Base-by-base conservation (phyloP, 2,797 vertebrate genomes). In the Eulemur albifrons region DNA sequence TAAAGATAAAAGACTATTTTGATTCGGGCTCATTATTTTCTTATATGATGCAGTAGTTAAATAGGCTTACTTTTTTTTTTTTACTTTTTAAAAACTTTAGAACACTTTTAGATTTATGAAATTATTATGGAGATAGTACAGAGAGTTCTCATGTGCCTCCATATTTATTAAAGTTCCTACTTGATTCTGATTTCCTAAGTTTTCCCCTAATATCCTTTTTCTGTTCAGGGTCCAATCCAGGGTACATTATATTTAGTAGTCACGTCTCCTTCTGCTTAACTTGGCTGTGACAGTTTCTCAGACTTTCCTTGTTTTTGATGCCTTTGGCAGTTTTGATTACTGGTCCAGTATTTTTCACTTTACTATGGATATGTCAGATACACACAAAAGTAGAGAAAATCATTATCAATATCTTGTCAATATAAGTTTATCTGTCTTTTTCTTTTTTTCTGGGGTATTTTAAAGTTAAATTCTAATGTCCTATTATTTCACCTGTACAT, bases 381-480 rank as follows among this genome's bases (percentile, higher is more conserved):
- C 2, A 52, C 38, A 73, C 14, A 54, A 27, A 91, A 82, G 32
- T 59, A 70, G 35, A 84, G 18, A 76, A 92, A 72, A 75, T 92
- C 43, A 67, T 65, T n/a, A 61, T 32, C 35, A 57, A 0, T 79
- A 23, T 54, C 48, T 82, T 76, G 25, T 13, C 32, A 61, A 35
- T 92, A 21, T 84, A 54, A 32, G 90, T 23, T 83, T 72, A n/a
- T 12, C 20, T 20, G 17, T 25, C 27, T 7, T 7, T 30, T 40
- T 20, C 11, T 15, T 5, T 13, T 45, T 57, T 48, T 96, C 48
- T 89, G 27, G 13, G 5, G 7, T 43, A 52, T 54, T 88, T 75
- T 90, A 87, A 90, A 96, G 38, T 95, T 83, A 86, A 75, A 84
- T 88, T 95, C 50, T 25, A 87, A 7, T 87, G 17, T 79, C 38